Conservation (phyloP, 2,113 vertebrate species). For the Osmerus mordax region DNA sequence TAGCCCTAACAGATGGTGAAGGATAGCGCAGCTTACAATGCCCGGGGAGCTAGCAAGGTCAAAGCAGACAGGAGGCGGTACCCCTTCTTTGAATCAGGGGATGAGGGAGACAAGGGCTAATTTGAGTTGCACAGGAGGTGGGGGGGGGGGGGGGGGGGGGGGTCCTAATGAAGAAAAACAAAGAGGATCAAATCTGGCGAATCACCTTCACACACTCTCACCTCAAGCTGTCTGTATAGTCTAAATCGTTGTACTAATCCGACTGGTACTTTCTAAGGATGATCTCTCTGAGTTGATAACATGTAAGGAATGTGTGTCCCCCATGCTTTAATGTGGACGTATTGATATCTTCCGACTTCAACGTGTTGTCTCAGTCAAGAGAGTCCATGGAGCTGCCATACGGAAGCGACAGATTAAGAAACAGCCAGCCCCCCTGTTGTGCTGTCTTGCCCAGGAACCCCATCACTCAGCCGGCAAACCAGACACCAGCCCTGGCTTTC, state of each 20-base stretch:
- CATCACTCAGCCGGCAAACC: no score
- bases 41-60: constrained; percentile 19
- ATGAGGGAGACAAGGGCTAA: constrained; percentile 9
- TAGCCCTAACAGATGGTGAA: constrained; percentile 42
- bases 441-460: not conserved
- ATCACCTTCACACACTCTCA: not conserved
- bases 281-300: not conserved
- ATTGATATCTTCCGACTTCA: no score
- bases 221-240: not conserved
- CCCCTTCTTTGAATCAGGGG: constrained; percentile 11
- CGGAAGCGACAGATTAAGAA: constrained; percentile 7
- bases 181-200: not conserved
- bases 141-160: constrained; percentile 16
- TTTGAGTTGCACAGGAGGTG: not conserved
- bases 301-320: not conserved
- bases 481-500: no score
- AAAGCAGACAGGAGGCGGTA: constrained; percentile 10
- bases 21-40: constrained; percentile 32
- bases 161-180: constrained; percentile 13
- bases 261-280: not conserved
- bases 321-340: no score
- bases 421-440: not conserved
- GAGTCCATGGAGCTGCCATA: no score
- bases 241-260: not conserved
- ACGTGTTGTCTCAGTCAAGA: no score